Conservation (phyloP, 2,888 invertebrate species). For the Tenthredo livida region DNA sequence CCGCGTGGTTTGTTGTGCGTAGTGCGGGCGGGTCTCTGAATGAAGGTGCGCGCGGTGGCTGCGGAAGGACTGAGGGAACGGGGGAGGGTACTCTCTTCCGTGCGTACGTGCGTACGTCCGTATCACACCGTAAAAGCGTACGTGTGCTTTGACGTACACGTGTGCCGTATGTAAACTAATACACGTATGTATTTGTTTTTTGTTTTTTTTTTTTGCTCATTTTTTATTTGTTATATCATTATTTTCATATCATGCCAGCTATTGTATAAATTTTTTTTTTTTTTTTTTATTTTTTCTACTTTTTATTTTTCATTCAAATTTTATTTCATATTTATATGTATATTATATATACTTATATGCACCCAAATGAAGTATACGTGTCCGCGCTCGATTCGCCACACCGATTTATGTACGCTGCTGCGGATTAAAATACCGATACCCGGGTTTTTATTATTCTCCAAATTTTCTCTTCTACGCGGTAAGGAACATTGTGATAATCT, state of each 20-base stretch:
- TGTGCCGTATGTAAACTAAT: constrained; percentile 16
- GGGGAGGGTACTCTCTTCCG: constrained; percentile 13
- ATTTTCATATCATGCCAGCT: not conserved
- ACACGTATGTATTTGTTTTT: not conserved
- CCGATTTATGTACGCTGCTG: not conserved
- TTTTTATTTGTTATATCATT: not conserved
- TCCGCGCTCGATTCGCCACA: not conserved
- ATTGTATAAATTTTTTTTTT: no score
- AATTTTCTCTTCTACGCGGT: not conserved
- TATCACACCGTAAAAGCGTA: constrained; percentile 14
- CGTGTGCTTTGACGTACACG: constrained; percentile 34
- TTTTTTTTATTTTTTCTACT: not conserved
- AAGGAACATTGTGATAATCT: not conserved
- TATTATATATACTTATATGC: not conserved
- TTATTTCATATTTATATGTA: not conserved
- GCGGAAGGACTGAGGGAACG: constrained; percentile 40
- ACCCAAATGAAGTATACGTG: not conserved
- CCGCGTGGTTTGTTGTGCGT: constrained; percentile 47
- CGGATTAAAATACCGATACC: not conserved
- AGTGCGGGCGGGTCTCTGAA: constrained; percentile 50
- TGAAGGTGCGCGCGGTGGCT: constrained; percentile 50
- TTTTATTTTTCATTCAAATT: not conserved
- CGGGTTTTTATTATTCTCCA: not conserved
- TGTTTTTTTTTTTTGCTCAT: not conserved
- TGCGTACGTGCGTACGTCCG: constrained; percentile 44